phyloP scores from a whole-genome alignment of 2,888 invertebrate species.

The Dryobotodes eremita region DNA sequence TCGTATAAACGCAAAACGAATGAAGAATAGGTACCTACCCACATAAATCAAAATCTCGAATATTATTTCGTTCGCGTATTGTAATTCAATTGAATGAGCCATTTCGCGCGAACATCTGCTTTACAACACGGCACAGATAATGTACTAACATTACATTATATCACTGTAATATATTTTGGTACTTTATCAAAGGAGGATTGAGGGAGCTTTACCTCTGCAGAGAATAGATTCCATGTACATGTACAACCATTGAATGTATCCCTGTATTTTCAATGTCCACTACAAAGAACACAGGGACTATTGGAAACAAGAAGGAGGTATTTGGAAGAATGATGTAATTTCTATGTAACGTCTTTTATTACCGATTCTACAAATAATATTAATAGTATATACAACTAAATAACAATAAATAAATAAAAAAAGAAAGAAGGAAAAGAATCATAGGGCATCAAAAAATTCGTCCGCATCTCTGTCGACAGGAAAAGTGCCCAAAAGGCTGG shows the following conservation, averaged over 20 bases:
- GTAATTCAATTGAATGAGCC: conserved; percentile 66
- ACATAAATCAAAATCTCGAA: conserved; percentile 50
- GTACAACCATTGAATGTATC: conserved; percentile 53
- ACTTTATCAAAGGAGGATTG: conserved; percentile 67
- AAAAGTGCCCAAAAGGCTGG: too few species aligned
- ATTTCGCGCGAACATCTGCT: conserved; percentile 63
- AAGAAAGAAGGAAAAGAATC: too few species aligned
- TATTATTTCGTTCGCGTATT: conserved; percentile 53
- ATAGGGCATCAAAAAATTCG: too few species aligned
- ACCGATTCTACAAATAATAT: too few species aligned
- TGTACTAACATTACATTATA: conserved; percentile 64
- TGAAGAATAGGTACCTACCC: conserved; percentile 30
- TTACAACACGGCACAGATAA: conserved; percentile 60
- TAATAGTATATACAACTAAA: too few species aligned
- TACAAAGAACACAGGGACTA: conserved; percentile 29
- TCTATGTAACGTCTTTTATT: too few species aligned
- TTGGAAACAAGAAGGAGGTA: background rate
- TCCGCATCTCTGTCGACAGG: too few species aligned
- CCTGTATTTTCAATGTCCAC: conserved; percentile 56
- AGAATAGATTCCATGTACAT: conserved; percentile 53
- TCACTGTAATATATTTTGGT: conserved; percentile 67
- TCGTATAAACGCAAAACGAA: conserved; percentile 9
- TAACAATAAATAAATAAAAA: too few species aligned
- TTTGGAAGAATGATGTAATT: conserved; percentile 1
- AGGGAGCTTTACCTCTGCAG: conserved; percentile 61